These are phyloP conservation scores for Carassius gibelio DNA, from an alignment of 2,113 vertebrate genomes.

Conservation along the genomic window DNA sequence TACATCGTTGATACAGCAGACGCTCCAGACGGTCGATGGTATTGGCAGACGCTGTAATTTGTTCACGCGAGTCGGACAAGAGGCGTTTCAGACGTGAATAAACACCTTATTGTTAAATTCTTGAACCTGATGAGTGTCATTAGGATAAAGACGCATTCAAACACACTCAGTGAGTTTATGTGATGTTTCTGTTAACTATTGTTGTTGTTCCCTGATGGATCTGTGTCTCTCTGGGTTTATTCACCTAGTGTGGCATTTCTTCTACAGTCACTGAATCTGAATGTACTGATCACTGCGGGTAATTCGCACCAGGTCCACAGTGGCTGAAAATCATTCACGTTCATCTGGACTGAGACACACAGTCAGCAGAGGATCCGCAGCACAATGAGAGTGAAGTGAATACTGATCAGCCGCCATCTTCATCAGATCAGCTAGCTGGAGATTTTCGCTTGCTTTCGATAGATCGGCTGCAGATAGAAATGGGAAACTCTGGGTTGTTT, in stretches of 20 bases:
- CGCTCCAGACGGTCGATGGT: conserved; percentile 1
- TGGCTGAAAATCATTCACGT: not conserved
- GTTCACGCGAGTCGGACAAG: not conserved
- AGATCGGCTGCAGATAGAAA: not conserved
- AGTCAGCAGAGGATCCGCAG: conserved; percentile 23
- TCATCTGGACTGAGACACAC: not conserved
- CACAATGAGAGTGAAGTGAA: conserved; percentile 24
- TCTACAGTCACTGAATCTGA: not conserved
- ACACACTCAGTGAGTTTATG: not conserved
- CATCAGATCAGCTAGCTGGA: not conserved
- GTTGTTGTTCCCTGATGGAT: not conserved
- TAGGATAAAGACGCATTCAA: conserved; percentile 8
- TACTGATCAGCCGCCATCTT: conserved; percentile 7
- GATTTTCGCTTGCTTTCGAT: not conserved
- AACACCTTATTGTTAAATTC: conserved; percentile 9
- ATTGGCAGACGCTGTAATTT: conserved; percentile 19
- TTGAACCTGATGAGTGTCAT: conserved; percentile 7
- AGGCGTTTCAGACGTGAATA: not conserved
- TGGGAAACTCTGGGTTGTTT: not conserved
- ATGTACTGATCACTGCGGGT: not conserved
- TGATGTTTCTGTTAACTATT: not conserved
- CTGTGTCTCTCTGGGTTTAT: not conserved
- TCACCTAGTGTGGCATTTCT: not conserved
- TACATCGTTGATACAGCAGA: conserved; percentile 3
- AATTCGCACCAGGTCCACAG: not conserved